Base-by-base conservation (phyloP, 2,113 vertebrate species). In the Rhineura floridana region DNA sequence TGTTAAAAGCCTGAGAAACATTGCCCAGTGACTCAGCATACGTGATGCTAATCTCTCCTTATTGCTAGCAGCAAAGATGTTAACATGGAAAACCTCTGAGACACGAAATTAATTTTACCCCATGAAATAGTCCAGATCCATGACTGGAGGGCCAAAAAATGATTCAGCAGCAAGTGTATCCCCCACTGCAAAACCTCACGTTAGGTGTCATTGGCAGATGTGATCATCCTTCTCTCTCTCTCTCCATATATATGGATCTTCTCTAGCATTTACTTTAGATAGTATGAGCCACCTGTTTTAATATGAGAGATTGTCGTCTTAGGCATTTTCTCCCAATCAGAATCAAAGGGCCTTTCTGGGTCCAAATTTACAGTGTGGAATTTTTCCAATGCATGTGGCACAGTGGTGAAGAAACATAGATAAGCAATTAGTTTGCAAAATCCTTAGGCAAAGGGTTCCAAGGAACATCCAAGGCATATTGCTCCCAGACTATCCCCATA, bases 1-100 rank as follows among this genome's bases (percentile, higher is more conserved):
- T 93, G 91, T 90, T 87, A 88, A 39, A 82, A 93, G 79, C 48
- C 90, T 95, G 92, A 94, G 87, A 92, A 94, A 93, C 1, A 89
- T 84, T 87, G 91, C 78, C 83, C 85, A 39, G 91, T 96, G 95
- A 96, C 91, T 96, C 95, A 96, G 92, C 82, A 69, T 77, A 86
- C 94, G 92, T 95, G 93, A 92, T 88, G 67, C n/a, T 90, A 75
- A 85, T 59, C 88, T 88, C 84, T 90, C 93, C 93, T 88, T 91
- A 92, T 90, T 89, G 91, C 67, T 89, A 89, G 83, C 84, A 93
- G 81, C 84, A 85, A 90, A 92, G 91, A 91, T 90, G 90, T 93
- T 90, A 95, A 93, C 92, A 92, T 91, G 94, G 91, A 86, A 89
- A 94, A 94, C 85, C 93, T 90, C 91, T 94, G 90, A 93, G 91